Evolutionary conservation across 1,140 invertebrate genomes (phyloP), one percentile per base, ranked within the genome.

Genomic region (Papilio dardanus): DNA sequence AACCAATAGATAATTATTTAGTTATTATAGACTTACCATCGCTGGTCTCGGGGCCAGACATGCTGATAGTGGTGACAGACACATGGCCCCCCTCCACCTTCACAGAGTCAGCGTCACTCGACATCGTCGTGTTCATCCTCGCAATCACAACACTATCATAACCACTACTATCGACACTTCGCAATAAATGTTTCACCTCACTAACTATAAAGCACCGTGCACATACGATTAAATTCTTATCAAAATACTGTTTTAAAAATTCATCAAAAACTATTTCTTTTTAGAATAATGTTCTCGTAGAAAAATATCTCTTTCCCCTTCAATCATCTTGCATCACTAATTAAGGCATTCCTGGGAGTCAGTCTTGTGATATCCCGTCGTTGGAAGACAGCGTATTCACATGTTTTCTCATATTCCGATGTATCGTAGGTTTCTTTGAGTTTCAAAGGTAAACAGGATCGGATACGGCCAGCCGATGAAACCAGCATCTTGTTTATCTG

Each of bases 21-120:
- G 10, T 21, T 50, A 68, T 62, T 35, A 1, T 62, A 30, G 24
- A 62, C 88, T 88, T 81, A 94, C 93, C 92, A 82, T 90, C 93
- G 74, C 86, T 90, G 28, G 88, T 89, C 68, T 94, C 91, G 30
- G 89, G 83, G 46, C 92, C 93, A 33, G 92, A 88, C 92, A 94
- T 94, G 81, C 91, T 93, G 88, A 94, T 94, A 35, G 93, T 92
- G 42, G 93, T 94, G 79, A 93, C 93, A 74, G 92, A 93, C 28
- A 94, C 89, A 85, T 93, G 89, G 71, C 88, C 92, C 74, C 90
- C 89, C 79, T 93, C 92, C 81, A 93, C 86, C 81, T 93, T 93
- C 74, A 93, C 89, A 33, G 89, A 77, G 42, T 92, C 88, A 16
- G 83, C 86, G 54, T 93, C 91, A 79, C 84, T 89, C 73, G 86